These are phyloP conservation scores for Steinernema carpocapsae DNA, from an alignment of 2,888 invertebrate species.

Conservation along the genomic window DNA sequence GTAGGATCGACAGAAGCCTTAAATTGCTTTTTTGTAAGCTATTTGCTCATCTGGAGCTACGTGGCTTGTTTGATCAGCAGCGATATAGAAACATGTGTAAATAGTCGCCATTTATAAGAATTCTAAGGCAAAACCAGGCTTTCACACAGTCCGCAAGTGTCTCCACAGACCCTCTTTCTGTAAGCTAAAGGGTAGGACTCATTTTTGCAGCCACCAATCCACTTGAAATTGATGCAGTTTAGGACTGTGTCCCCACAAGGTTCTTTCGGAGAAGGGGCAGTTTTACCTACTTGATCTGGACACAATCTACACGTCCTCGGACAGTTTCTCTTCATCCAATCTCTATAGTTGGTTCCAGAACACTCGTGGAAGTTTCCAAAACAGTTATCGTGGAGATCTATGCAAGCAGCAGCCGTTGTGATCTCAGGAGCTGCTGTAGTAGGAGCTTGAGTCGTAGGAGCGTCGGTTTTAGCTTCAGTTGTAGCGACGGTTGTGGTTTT, in stretches of 20 bases:
- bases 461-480: neutral
- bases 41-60: too few species aligned
- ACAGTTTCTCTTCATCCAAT: neutral
- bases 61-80: too few species aligned
- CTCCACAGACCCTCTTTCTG: slow-evolving; percentile 19
- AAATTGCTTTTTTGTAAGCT: too few species aligned
- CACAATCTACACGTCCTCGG: neutral
- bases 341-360: neutral
- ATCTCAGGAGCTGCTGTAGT: neutral
- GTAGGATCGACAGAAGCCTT: too few species aligned
- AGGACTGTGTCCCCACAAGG: neutral
- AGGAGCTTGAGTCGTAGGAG: neutral
- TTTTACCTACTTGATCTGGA: neutral
- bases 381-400: neutral
- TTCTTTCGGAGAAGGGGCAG: neutral
- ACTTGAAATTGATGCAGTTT: slow-evolving; percentile 37
- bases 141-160: slow-evolving; percentile 38
- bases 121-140: neutral
- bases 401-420: neutral
- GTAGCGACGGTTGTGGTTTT: neutral
- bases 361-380: neutral
- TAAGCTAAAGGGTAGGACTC: slow-evolving; percentile 29
- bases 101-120: neutral
- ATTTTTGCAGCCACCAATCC: slow-evolving; percentile 41
- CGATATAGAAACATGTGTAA: neutral